A percentile compares a stretch with the other conserved stretches of the same genome.
Evolutionary conservation across 1,140 invertebrate genomes (phyloP).

Genomic region (Dinothrombium tinctorium): DNA sequence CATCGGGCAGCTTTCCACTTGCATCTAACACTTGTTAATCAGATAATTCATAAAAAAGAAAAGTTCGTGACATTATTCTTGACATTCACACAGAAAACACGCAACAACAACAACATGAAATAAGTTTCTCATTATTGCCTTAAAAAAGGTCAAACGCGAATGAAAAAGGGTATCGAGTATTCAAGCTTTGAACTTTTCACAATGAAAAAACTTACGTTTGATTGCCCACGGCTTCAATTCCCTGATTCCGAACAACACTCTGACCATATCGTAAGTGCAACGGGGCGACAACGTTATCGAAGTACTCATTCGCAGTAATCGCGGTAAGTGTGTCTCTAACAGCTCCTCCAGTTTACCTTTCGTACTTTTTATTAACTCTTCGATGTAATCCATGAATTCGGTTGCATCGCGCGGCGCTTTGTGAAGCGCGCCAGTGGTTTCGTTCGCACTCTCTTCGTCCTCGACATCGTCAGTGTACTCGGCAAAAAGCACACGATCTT

Average conservation of each 20-base stretch:
- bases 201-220: conserved; percentile 10
- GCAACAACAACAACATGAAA: too few species aligned
- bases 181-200: background rate
- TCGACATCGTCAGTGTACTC: background rate
- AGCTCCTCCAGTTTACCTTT: background rate
- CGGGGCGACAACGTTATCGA: background rate
- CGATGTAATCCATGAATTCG: conserved; percentile 9
- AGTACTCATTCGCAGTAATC: conserved; percentile 2
- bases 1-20: too few species aligned
- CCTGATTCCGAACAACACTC: conserved; percentile 8
- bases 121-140: too few species aligned
- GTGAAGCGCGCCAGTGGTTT: background rate
- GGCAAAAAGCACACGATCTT: too few species aligned
- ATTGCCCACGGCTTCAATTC: conserved; percentile 13
- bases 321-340: conserved; percentile 5
- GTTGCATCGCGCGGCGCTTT: conserved; percentile 3
- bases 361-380: background rate
- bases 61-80: too few species aligned
- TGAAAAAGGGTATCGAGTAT: background rate
- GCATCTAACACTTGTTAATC: too few species aligned
- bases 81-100: too few species aligned
- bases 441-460: background rate
- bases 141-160: conserved; percentile 13
- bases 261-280: conserved; percentile 2
- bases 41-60: too few species aligned